Base-by-base conservation (phyloP, 1,140 invertebrate species). In the Lepidurus apus region DNA sequence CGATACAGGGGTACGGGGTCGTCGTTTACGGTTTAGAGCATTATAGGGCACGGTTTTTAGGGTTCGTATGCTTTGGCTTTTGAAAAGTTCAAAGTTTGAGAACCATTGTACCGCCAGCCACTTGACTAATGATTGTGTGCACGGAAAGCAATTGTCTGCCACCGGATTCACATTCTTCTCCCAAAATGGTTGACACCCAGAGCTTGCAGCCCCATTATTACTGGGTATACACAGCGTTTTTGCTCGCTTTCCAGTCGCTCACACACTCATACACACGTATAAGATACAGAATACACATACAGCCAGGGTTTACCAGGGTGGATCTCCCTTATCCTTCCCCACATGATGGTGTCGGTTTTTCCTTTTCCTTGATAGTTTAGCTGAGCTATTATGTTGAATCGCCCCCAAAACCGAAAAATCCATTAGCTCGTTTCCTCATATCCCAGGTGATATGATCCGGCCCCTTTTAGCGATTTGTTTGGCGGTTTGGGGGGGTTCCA, bases 91-190 rank as follows among this genome's bases (percentile, higher is more conserved):
- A 21, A 21, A 21, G 53, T 21, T 65, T 13, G 53, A 1, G 53
- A 65, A 4, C 10, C 21, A n/a, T 65, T 65, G 53, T 65, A 65
- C 53, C 8, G 13, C 17, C 53, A 65, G 53, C 53, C 53, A 65
- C 53, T 65, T 65, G 53, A 65, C 53, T 65, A 65, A 65, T 65
- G 53, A 65, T 65, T 65, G 53, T 65, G 53, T 65, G 53, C 53
- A 65, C 53, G 21, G 53, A 65, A 65, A 65, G 53, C 53, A 65
- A 65, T 65, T 65, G 53, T 65, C 53, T 65, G 53, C 53, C 53
- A 65, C 53, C 53, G 53, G 53, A 65, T 65, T 21, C 21, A 65
- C 53, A 65, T 65, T 65, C 53, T 65, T 65, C 21, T 65, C 53
- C 53, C 53, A 13, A 65, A 47, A 65, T 21, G 53, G 17, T 65